Base-by-base conservation (phyloP, 1,140 invertebrate genomes). In the Doryteuthis pealeii region DNA sequence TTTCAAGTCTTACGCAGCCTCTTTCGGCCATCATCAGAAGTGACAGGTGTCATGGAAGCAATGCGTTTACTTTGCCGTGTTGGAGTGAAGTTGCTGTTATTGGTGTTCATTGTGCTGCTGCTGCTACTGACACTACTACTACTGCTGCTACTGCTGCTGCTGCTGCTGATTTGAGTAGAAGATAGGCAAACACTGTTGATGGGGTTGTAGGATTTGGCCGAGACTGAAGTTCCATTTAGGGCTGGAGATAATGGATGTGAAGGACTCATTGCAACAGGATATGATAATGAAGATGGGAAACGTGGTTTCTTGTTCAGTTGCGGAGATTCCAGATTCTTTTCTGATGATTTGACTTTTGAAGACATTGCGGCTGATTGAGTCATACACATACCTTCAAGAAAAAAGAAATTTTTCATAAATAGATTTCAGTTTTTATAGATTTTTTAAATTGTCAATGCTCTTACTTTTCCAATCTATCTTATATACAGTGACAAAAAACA, bases 11-110 rank as follows among this genome's bases (percentile, higher is more conserved):
- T 81, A 30, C 81, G 76, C 32, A 83, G 68, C 28, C 76, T 74
- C 72, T 83, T 83, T 32, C 81, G 73, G 1, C 83, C 80, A 70
- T 79, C 80, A 15, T 79, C 81, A 6, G 80, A 78, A 18, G 80
- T 72, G 8, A 81, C 79, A 4, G 83, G 82, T 5, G 82, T 82
- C 80, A 83, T 83, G 62, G 82, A 81, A 8, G 82, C 81, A 33
- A 85, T 80, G 32, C 83, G 77, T 6, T 78, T 78, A 72, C 82
- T 83, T 28, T 79, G 77, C 14, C 83, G 68, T 6, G 78, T 80
- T 6, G 82, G 82, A 0, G 83, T 81, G 54, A 33, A 68, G 1
- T 31, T 68, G 3, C 18, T 68, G 30, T 31, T 68, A 18, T 18
- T 68, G 30, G 6, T 68, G 10, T 18, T 68, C 30, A 18, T 62